Conservation (phyloP, 2,888 invertebrate genomes). For the Ennomos erosarius region DNA sequence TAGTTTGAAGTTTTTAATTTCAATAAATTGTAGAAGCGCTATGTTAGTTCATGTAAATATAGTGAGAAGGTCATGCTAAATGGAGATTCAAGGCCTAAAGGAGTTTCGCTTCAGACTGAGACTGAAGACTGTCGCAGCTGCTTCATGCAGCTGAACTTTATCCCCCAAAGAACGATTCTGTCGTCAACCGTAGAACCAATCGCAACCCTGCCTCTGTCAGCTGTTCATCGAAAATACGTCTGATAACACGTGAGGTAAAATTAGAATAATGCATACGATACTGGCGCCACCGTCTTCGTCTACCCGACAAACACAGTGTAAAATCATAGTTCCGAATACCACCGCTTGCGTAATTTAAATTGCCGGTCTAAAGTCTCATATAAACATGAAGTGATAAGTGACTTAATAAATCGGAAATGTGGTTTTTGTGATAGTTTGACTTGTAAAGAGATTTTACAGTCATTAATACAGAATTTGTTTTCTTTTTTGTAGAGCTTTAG, state of each 20-base stretch:
- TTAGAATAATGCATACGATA: not conserved
- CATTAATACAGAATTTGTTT: not conserved
- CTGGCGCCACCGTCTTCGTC: conserved; percentile 19
- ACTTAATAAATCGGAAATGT: too few species aligned
- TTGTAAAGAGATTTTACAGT: too few species aligned
- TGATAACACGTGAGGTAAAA: conserved; percentile 14
- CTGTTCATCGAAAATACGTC: conserved; percentile 14
- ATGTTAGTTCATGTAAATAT: too few species aligned
- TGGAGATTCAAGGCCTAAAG: too few species aligned
- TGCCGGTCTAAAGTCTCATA: not conserved
- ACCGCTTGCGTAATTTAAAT: conserved; percentile 3
- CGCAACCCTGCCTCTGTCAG: conserved; percentile 12
- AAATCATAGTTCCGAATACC: conserved; percentile 15
- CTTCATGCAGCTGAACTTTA: conserved; percentile 1
- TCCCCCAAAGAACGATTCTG: not conserved
- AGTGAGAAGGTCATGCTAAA: too few species aligned
- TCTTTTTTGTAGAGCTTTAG: not conserved
- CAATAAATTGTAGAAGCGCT: too few species aligned
- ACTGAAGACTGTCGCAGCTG: not conserved
- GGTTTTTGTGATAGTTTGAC: too few species aligned
- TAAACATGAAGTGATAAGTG: not conserved
- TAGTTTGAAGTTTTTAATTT: too few species aligned
- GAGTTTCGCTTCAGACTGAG: too few species aligned
- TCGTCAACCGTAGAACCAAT: conserved; percentile 7
- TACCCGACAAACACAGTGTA: not conserved